These are phyloP conservation scores for Cyprinodon brontotheroides DNA, from an alignment of 2,113 vertebrate genomes.

Conservation along the genomic window DNA sequence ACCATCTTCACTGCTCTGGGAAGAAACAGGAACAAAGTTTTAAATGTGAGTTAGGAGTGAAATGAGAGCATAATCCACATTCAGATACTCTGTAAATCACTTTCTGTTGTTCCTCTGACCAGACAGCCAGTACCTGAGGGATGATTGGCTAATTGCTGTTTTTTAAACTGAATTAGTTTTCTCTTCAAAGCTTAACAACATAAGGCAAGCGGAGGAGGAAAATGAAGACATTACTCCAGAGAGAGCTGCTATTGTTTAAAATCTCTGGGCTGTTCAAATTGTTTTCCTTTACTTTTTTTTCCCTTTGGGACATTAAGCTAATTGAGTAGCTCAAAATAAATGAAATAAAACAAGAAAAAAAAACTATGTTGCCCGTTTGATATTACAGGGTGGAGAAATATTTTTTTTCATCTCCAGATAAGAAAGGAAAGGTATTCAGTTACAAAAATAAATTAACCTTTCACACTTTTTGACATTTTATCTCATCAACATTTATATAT, in stretches of 20 bases:
- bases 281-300: not conserved
- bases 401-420: too few relatives aligned
- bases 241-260: not conserved
- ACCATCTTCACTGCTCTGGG: conserved; percentile 1
- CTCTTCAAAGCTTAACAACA: not conserved
- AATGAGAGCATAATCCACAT: not conserved
- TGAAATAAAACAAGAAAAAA: too few relatives aligned
- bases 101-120: not conserved
- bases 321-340: not conserved
- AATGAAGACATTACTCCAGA: not conserved
- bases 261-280: not conserved
- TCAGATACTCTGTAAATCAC: not conserved
- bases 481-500: too few relatives aligned
- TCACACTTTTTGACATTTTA: too few relatives aligned
- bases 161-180: not conserved
- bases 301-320: not conserved
- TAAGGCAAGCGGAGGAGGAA: not conserved
- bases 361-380: too few relatives aligned
- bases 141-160: not conserved
- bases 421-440: too few relatives aligned
- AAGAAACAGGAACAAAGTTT: not conserved
- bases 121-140: not conserved
- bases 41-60: not conserved
- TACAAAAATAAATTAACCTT: too few relatives aligned
- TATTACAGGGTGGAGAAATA: too few relatives aligned